phyloP scores from a whole-genome alignment of 1,140 invertebrate genomes.

The Drosophila nikananu region DNA sequence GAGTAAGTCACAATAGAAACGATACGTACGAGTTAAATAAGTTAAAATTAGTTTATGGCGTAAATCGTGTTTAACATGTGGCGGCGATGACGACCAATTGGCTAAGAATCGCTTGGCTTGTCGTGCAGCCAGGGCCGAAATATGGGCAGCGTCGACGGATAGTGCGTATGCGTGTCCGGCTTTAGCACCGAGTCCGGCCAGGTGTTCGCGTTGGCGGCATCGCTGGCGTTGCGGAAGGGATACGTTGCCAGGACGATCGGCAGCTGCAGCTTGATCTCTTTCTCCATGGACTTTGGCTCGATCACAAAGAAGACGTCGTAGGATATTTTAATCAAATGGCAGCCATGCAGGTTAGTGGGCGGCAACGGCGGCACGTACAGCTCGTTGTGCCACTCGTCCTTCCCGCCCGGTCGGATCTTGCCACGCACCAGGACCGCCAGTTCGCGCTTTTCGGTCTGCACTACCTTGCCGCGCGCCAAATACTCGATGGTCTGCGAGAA shows the following conservation, averaged over 20 bases:
- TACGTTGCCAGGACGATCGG: conserved; percentile 98
- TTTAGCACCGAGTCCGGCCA: conserved; percentile 88
- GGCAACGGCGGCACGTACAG: conserved; percentile 97
- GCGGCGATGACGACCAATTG: not conserved
- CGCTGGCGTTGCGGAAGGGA: conserved; percentile 90
- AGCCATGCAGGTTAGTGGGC: conserved; percentile 97
- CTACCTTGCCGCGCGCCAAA: conserved; percentile 93
- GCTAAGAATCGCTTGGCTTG: conserved; percentile 72
- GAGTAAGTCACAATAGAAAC: conserved; percentile 23
- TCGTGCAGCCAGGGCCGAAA: conserved; percentile 94
- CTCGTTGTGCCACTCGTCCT: conserved; percentile 93
- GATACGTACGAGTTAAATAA: conserved; percentile 56
- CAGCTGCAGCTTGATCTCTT: conserved; percentile 96
- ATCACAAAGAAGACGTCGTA: conserved; percentile 98
- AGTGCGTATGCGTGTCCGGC: conserved; percentile 93
- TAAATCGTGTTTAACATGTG: conserved; percentile 54
- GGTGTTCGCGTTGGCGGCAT: conserved; percentile 86
- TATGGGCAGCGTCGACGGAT: conserved; percentile 96
- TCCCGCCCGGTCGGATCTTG: conserved; percentile 92
- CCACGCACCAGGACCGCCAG: conserved; percentile 92
- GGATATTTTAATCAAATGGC: conserved; percentile 96
- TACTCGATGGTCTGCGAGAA: conserved; percentile 93
- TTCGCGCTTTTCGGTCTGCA: conserved; percentile 94
- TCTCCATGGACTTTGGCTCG: conserved; percentile 95
- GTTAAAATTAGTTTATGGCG: conserved; percentile 75